Evolutionary conservation across 2,888 invertebrate genomes (phyloP), one percentile per base, ranked within the genome.

Genomic region (Seira ritae): DNA sequence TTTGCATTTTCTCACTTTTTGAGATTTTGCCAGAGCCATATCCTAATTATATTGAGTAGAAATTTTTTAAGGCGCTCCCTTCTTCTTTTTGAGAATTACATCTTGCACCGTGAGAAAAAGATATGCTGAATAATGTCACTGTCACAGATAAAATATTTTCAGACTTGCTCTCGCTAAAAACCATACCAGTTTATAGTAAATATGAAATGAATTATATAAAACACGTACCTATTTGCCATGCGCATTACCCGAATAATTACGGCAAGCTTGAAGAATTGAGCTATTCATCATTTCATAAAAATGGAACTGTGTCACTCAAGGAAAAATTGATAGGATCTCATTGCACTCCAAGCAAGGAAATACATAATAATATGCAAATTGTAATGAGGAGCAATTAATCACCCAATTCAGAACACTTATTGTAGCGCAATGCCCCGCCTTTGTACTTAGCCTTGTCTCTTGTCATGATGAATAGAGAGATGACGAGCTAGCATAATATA

Each of bases 101-200:
- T 8, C 6, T 55, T 55, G 55, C 55, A 55, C 55, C 55, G 55
- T 55, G 55, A 55, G 55, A 55, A 55, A 55, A 55, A 42, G 42
- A 42, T n/a, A 31, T 31, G 55, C 55, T 55, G 55, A 55, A 55
- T 17, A 55, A 17, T 55, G 55, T 55, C 55, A 55, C 55, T 55
- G 55, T 55, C 55, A 55, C 55, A 17, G 55, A 55, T n/a, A 55
- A 17, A 55, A 8, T 8, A 55, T 8, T 55, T 8, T 55, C n/a
- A 8, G 55, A 55, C 31, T 55, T n/a, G 55, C 12, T 8, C 6
- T 1, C 12, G 55, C 55, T 55, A 55, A 55, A 55, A 8, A 55
- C 55, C 55, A 55, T 55, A 55, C 55, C 55, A 55, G 55, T 55
- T 55, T 55, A 15, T 42, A 6, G 6, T 42, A 17, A 55, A 8